Evolutionary conservation across 2,113 vertebrate genomes (phyloP).

Genomic region (Pygoscelis adeliae): DNA sequence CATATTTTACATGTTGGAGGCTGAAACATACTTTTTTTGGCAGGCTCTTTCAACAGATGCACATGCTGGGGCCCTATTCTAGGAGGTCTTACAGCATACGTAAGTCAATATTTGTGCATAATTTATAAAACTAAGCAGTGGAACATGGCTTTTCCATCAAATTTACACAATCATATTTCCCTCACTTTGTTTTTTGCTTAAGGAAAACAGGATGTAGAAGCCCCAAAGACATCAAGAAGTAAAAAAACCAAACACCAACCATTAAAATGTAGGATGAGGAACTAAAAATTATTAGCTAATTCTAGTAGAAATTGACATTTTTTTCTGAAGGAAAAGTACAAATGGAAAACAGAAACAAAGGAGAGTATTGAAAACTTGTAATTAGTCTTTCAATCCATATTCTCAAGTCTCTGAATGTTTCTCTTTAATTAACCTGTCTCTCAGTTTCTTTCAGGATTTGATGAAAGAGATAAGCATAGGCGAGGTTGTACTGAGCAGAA

Average conservation of each 20-base stretch:
- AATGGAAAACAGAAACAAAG: conserved; percentile 29
- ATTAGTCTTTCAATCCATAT: conserved; percentile 44
- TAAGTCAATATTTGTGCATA: conserved; percentile 63
- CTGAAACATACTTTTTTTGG: conserved; percentile 53
- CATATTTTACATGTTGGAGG: conserved; percentile 52
- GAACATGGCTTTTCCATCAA: conserved; percentile 53
- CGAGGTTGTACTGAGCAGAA: not conserved
- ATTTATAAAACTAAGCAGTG: conserved; percentile 35
- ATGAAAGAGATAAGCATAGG: not conserved
- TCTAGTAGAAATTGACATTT: not conserved
- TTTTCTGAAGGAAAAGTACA: not conserved
- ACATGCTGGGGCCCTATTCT: conserved; percentile 15
- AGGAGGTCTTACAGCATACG: conserved; percentile 25
- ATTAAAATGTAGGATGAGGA: not conserved
- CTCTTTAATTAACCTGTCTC: conserved; percentile 39
- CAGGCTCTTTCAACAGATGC: conserved; percentile 46
- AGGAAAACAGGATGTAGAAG: not conserved
- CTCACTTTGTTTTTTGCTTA: not conserved
- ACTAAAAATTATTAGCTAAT: not conserved
- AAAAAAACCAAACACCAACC: no score
- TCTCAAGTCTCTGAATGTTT: not conserved
- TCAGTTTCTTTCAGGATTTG: conserved; percentile 40
- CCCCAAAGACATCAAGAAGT: not conserved
- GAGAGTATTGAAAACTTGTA: not conserved
- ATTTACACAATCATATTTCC: not conserved